Base-by-base conservation (phyloP, 2,888 invertebrate species). In the Monoplex corrugatus region DNA sequence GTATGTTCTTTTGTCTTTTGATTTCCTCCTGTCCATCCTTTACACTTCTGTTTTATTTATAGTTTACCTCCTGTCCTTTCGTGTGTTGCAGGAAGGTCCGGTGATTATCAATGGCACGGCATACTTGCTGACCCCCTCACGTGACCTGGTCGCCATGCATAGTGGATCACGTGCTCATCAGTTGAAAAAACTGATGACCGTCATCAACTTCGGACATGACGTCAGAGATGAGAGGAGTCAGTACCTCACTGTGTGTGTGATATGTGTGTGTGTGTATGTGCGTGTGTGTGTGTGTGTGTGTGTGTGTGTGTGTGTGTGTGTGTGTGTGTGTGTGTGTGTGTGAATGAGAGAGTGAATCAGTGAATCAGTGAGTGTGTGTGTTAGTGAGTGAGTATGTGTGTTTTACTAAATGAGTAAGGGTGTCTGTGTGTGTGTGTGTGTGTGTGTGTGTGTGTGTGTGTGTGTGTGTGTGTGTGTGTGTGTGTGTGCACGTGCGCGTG, bases 81-180 rank as follows among this genome's bases (percentile, higher is more conserved):
- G n/a, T n/a, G n/a, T n/a, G n/a, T n/a, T n/a, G 35, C 50, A 87
- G 87, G 87, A 87, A 80, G 87, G 87, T n/a, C 75, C 87, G 2
- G 23, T 87, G 50, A 32, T 57, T 23, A 50, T 87, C 0, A 87
- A 87, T 38, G 87, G 87, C 23, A 78, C 35, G 35, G 19, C 43
- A 1, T 87, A 78, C n/a, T 80, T 87, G 32, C 57, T 87, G 78
- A 72, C 87, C 50, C 87, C 87, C 32, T 50, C 45, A 35, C 87
- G 50, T 78, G 78, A 87, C 45, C 80, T 80, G 28, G 32, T 87
- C 10, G 75, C 44, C 1, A 80, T 87, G 75, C 45, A 75, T 38
- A 23, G n/a, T 44, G 78, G 75, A 28, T 50, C 75, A 45, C 75
- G 87, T 32, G 78, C 87, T 10, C 87, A 87, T 50, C 72, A 50